A percentile compares a stretch with the other conserved stretches of the same genome.
Evolutionary conservation across 2,113 vertebrate genomes (phyloP).

Genomic region (Martes martes): DNA sequence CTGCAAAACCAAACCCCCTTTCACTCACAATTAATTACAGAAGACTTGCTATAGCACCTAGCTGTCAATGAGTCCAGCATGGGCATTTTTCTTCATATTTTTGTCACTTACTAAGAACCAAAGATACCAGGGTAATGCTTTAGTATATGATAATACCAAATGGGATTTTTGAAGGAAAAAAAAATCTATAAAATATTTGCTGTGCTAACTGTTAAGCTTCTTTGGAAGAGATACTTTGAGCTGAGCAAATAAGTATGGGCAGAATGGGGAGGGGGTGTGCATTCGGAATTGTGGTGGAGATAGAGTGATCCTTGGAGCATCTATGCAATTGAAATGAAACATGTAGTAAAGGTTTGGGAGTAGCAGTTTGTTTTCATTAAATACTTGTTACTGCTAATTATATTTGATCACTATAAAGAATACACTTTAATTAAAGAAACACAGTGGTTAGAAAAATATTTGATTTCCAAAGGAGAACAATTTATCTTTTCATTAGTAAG

Average conservation of each 20-base stretch:
- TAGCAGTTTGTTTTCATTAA: slow-evolving; percentile 84
- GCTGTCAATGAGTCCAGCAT: slow-evolving; percentile 83
- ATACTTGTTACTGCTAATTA: slow-evolving; percentile 81
- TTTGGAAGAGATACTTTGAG: slow-evolving; percentile 51
- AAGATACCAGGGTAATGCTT: slow-evolving; percentile 80
- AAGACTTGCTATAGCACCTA: slow-evolving; percentile 85
- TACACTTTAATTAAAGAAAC: slow-evolving; percentile 83
- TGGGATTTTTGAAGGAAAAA: slow-evolving; percentile 48
- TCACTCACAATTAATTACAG: slow-evolving; percentile 94
- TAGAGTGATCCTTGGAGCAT: slow-evolving; percentile 57
- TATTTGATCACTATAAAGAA: slow-evolving; percentile 82
- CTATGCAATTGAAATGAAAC: slow-evolving; percentile 70
- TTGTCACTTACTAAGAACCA: slow-evolving; percentile 84
- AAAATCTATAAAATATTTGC: slow-evolving; percentile 57
- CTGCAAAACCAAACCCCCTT: slow-evolving; percentile 87
- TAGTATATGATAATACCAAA: slow-evolving; percentile 55
- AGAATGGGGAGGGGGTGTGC: not conserved
- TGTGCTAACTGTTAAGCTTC: slow-evolving; percentile 33
- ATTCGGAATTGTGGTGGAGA: slow-evolving; percentile 48
- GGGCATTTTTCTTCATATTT: slow-evolving; percentile 85
- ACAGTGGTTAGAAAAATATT: slow-evolving; percentile 75
- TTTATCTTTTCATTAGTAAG: slow-evolving; percentile 77
- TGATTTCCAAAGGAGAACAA: slow-evolving; percentile 76
- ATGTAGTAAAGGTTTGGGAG: slow-evolving; percentile 73
- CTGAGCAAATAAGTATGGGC: not conserved